Evolutionary conservation across 2,888 invertebrate genomes (phyloP).

Genomic region (Venusia cambrica): DNA sequence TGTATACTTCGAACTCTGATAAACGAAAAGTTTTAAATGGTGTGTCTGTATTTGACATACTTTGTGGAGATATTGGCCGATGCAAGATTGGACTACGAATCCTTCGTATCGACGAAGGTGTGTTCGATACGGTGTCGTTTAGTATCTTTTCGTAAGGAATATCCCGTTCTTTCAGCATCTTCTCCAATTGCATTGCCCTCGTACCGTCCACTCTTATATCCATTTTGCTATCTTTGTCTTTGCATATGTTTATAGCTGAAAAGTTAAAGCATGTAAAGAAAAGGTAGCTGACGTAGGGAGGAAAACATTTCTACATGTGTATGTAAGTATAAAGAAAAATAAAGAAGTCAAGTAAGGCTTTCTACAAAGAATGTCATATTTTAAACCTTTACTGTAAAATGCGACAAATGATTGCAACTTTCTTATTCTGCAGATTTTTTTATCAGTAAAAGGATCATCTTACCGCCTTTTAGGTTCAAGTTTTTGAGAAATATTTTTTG

Average conservation of each 20-base stretch:
- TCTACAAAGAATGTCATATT: no score
- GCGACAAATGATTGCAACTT: no score
- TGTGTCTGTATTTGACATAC: conserved; percentile 12
- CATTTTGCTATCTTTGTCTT: conserved; percentile 43
- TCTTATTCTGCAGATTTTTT: no score
- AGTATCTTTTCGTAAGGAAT: conserved; percentile 48
- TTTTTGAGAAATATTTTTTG: conserved; percentile 62
- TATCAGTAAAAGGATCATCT: no score
- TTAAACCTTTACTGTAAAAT: no score
- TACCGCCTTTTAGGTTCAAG: conserved; percentile 66
- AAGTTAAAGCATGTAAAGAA: conserved; percentile 14
- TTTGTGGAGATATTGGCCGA: conserved; percentile 15
- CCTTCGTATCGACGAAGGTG: conserved; percentile 25
- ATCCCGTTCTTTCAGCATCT: conserved; percentile 54
- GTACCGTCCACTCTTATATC: conserved; percentile 58
- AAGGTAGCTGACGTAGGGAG: no score
- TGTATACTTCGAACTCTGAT: no score
- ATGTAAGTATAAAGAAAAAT: no score
- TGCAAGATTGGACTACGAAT: conserved; percentile 20
- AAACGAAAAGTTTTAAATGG: no score
- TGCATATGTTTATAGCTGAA: conserved; percentile 63
- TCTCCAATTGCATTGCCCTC: conserved; percentile 51
- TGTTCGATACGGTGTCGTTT: conserved; percentile 32
- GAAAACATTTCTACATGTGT: no score
- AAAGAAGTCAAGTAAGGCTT: no score